Percentiles rank a stretch among this genome's conserved stretches.
These are phyloP conservation scores for Osedax frankpressi DNA, from an alignment of 2,888 invertebrate genomes.

Conservation along the genomic window DNA sequence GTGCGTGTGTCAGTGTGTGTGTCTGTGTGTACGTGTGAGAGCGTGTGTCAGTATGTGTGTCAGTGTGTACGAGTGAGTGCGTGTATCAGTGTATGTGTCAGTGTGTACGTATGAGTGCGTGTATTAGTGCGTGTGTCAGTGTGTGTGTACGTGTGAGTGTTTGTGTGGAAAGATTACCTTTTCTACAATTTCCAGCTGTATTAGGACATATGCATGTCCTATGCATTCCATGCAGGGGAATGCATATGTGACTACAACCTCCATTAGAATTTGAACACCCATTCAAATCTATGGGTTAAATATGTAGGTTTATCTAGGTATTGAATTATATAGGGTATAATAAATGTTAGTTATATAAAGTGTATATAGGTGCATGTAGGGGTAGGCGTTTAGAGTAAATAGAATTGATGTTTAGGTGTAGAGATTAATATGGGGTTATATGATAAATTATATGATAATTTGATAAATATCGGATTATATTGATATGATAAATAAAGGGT, in stretches of 20 bases:
- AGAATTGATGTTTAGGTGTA: no score
- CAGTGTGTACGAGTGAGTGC: neutral
- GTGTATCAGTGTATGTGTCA: neutral
- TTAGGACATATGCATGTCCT: neutral
- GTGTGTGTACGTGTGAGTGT: neutral
- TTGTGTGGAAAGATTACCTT: neutral
- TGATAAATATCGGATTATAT: no score
- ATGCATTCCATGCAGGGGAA: neutral
- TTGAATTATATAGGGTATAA: no score
- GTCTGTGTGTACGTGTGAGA: neutral
- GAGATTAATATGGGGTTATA: no score
- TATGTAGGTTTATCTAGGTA: no score
- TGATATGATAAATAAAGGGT: no score
- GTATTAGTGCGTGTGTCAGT: neutral
- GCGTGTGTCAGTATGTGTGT: neutral
- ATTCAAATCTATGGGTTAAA: no score
- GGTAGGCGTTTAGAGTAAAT: no score
- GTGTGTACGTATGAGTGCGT: neutral
- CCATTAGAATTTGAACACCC: neutral
- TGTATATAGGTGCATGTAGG: no score
- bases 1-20: neutral
- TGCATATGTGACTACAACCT: neutral
- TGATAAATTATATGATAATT: no score
- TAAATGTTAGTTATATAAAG: no score
- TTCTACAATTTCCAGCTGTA: neutral